phyloP scores from a whole-genome alignment of 1,140 invertebrate genomes.

The Bathynomus jamesi region DNA sequence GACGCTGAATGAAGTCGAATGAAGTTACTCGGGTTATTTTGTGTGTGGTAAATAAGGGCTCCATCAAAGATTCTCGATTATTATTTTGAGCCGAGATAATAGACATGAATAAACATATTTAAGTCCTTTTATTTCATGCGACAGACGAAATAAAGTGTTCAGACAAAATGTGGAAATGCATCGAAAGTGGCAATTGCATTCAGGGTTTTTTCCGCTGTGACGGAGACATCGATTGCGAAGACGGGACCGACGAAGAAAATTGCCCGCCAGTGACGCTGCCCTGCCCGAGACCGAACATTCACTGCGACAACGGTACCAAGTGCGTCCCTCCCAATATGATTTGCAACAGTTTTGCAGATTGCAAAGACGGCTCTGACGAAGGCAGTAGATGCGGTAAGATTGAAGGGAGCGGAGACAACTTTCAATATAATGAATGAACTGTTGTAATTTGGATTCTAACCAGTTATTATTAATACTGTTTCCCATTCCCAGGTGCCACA shows the following conservation, averaged over 20 bases:
- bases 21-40: too few relatives aligned
- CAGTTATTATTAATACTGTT: too few relatives aligned
- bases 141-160: neutral
- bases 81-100: too few relatives aligned
- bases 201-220: slow-evolving; percentile 40
- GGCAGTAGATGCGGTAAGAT: slow-evolving; percentile 59
- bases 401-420: neutral
- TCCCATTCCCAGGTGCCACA: slow-evolving; percentile 18
- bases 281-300: slow-evolving; percentile 55
- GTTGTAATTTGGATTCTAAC: neutral
- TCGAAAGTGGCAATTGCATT: slow-evolving; percentile 38
- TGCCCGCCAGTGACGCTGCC: neutral
- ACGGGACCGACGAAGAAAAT: slow-evolving; percentile 22
- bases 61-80: too few relatives aligned
- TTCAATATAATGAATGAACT: too few relatives aligned
- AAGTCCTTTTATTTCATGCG: too few relatives aligned
- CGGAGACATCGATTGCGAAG: slow-evolving; percentile 40
- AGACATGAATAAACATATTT: too few relatives aligned
- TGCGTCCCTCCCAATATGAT: slow-evolving; percentile 58
- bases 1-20: too few relatives aligned
- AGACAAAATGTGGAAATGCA: neutral
- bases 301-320: slow-evolving; percentile 57
- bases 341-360: slow-evolving; percentile 60
- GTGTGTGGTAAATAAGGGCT: too few relatives aligned
- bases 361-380: slow-evolving; percentile 71